Percentiles rank a stretch among this genome's conserved stretches.
These are phyloP conservation scores for Sebastes jordani DNA, from an alignment of 2,797 vertebrate species.

Conservation along the genomic window DNA sequence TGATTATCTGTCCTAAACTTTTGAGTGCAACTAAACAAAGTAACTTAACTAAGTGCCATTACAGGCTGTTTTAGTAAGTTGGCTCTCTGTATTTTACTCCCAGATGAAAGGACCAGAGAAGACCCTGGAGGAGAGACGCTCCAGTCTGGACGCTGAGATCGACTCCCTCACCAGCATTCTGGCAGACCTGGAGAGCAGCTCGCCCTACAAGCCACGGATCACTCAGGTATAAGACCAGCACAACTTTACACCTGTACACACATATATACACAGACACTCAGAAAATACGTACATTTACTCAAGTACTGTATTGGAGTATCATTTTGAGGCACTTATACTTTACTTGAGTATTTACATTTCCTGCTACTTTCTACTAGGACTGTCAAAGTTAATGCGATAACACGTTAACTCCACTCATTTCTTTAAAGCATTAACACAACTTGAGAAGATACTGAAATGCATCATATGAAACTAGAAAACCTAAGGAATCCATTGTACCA, in stretches of 20 bases:
- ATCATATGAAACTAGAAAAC: too few species aligned
- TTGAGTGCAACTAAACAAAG: background rate
- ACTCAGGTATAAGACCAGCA: constrained; percentile 76
- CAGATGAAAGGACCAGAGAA: constrained; percentile 91
- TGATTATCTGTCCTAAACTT: constrained; percentile 30
- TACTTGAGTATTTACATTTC: too few species aligned
- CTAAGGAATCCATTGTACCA: too few species aligned
- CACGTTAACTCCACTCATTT: too few species aligned
- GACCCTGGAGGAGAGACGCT: constrained; percentile 92
- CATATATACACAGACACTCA: background rate
- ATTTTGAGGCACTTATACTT: background rate
- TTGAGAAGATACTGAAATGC: too few species aligned
- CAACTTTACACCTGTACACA: background rate
- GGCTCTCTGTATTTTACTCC: background rate
- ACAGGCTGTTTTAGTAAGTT: background rate
- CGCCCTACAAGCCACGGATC: constrained; percentile 91
- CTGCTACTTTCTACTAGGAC: too few species aligned
- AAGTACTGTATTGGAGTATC: too few species aligned
- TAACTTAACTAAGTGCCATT: background rate
- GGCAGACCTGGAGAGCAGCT: constrained; percentile 95
- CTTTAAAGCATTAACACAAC: too few species aligned
- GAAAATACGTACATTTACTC: too few species aligned
- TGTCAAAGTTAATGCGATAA: too few species aligned
- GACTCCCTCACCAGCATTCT: constrained; percentile 97
- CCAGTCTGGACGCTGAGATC: constrained; percentile 96